Evolutionary conservation across 2,888 invertebrate genomes (phyloP), one percentile per base, ranked within the genome.

Genomic region (Meiosimyza platycephala): DNA sequence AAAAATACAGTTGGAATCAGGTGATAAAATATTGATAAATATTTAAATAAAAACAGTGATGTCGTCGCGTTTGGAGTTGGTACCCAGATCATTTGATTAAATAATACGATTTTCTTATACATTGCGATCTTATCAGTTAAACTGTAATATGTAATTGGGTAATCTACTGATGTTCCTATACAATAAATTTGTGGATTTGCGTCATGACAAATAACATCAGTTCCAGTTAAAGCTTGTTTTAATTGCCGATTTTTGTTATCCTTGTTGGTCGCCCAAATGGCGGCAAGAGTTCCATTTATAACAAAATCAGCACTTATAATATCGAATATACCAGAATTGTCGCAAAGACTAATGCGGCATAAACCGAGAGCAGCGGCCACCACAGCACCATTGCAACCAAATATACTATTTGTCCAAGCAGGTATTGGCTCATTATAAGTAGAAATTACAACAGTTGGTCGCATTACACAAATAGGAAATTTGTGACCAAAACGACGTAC

Each of bases 241-340:
- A 40, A 9, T 9, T 6, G 40, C 40, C 40, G 55, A 28, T 28
- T 33, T 5, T 62, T 9, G 18, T 63, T 33, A 9, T 76, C 75
- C 18, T 72, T 54, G 15, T 74, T n/a, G 6, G 80, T 81, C 9
- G 70, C 75, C 81, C 81, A 82, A 16, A 79, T 68, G 1, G 79
- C 78, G 0, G 79, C 81, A 22, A 82, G 64, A 1, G 80, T 81
- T 15, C 78, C 76, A 75, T 82, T 82, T 0, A 78, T 78, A 6
- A 81, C 81, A 74, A 77, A 81, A 74, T 82, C 82, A 3, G 80
- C 81, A 57, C 81, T 81, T 2, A 82, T 76, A 47, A 82, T 74
- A 71, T 80, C 80, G 6, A 77, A 77, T 2, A 76, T 47, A 16
- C 55, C 48, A 4, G 73, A n/a, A 5, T 50, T 16, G n/a, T 72